These are phyloP conservation scores for Mnemiopsis leidyi DNA, from an alignment of 37 sponge, comb jelly and placozoan species.

Conservation along the genomic window DNA sequence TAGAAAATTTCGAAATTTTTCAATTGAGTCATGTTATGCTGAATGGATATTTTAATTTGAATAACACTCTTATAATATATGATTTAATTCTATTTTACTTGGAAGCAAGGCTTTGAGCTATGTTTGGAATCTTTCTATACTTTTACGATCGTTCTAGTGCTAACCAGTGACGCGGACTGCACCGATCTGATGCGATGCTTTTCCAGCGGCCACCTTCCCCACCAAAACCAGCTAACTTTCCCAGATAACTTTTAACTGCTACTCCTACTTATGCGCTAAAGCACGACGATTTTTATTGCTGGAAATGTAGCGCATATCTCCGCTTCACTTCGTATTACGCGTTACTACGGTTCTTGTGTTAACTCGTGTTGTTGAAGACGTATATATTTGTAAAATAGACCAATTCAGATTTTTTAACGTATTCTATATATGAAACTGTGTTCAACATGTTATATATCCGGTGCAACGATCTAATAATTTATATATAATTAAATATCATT, in stretches of 20 bases:
- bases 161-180: neutral
- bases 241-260: neutral
- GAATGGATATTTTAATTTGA: neutral
- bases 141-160: neutral
- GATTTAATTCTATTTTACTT: neutral
- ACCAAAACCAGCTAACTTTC: too few relatives aligned
- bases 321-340: neutral
- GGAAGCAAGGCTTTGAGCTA: neutral
- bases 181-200: neutral
- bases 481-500: neutral
- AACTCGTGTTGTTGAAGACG: neutral
- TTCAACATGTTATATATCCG: neutral
- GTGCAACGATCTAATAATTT: neutral
- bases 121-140: neutral
- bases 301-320: too few relatives aligned
- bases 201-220: too few relatives aligned
- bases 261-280: too few relatives aligned
- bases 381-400: slow-evolving; percentile 35
- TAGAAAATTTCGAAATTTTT: neutral
- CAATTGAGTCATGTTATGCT: neutral
- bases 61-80: neutral
- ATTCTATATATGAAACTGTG: slow-evolving; percentile 9
- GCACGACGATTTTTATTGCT: too few relatives aligned
- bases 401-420: slow-evolving; percentile 42
- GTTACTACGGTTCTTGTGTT: neutral